phyloP scores from a whole-genome alignment of 2,888 invertebrate genomes.

The Liodrosophila aerea region DNA sequence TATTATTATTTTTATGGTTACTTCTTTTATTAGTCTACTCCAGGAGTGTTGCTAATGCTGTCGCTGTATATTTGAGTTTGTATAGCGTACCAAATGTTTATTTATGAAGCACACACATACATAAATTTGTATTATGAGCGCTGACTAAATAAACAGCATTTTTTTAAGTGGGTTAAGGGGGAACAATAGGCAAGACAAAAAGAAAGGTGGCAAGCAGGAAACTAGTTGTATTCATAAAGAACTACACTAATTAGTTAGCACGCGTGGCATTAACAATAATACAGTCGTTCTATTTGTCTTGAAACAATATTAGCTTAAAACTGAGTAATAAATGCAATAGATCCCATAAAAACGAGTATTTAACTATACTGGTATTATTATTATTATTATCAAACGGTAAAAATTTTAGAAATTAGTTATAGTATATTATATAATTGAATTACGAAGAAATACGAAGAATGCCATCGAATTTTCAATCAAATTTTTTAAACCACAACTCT shows the following conservation, averaged over 20 bases:
- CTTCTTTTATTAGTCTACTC: neutral
- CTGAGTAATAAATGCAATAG: slow-evolving; percentile 41
- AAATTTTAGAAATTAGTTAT: too few species aligned
- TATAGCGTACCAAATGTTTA: slow-evolving; percentile 63
- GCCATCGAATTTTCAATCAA: too few species aligned
- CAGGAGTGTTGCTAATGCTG: slow-evolving; percentile 42
- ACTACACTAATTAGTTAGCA: slow-evolving; percentile 45
- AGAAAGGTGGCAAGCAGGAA: slow-evolving; percentile 1
- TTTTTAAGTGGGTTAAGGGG: slow-evolving; percentile 35
- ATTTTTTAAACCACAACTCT: too few species aligned
- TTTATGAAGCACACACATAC: slow-evolving; percentile 57
- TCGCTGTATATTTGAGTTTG: slow-evolving; percentile 54
- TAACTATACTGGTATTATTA: too few species aligned
- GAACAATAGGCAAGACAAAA: too few species aligned
- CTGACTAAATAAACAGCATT: slow-evolving; percentile 61
- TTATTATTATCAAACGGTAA: too few species aligned
- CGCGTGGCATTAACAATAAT: slow-evolving; percentile 53
- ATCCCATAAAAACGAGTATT: slow-evolving; percentile 16
- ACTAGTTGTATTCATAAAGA: slow-evolving; percentile 4
- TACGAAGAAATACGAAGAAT: too few species aligned
- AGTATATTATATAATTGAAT: too few species aligned
- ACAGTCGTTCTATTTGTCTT: slow-evolving; percentile 38
- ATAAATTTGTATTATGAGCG: slow-evolving; percentile 65
- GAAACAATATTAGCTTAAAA: slow-evolving; percentile 45
- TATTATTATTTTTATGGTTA: slow-evolving; percentile 6